Conservation (phyloP, 1,140 invertebrate species). For the Bactericera cockerelli region DNA sequence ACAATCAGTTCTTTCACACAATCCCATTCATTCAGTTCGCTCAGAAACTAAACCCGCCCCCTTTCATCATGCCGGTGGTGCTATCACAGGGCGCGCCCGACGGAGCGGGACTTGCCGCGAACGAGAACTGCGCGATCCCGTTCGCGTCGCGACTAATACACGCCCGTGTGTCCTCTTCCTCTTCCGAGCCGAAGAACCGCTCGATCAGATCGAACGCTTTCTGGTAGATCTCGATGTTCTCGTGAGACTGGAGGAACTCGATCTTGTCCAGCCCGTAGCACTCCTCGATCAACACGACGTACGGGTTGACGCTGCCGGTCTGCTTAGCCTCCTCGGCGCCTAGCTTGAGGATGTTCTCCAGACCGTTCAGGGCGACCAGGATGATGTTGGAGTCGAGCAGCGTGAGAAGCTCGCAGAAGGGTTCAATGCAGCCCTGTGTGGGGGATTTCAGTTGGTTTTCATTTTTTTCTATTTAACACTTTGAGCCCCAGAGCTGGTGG, state of each 20-base stretch:
- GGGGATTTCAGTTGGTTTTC: no score
- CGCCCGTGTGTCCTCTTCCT: conserved; percentile 67
- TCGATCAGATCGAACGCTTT: conserved; percentile 95
- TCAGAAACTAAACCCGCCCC: background rate
- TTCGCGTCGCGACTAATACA: conserved; percentile 56
- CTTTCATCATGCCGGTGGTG: background rate
- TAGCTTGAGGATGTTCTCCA: conserved; percentile 88
- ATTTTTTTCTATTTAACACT: no score
- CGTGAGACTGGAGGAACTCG: conserved; percentile 90
- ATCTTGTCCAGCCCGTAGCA: conserved; percentile 96
- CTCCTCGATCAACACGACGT: conserved; percentile 84
- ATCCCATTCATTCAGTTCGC: background rate
- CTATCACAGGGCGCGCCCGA: conserved; percentile 24
- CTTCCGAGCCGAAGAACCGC: conserved; percentile 81
- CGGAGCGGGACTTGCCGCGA: conserved; percentile 32
- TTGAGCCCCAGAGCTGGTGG: background rate
- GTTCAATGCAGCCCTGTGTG: conserved; percentile 67
- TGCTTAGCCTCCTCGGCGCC: conserved; percentile 68
- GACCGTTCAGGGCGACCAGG: conserved; percentile 89
- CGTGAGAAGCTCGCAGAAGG: conserved; percentile 83
- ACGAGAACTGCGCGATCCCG: conserved; percentile 45
- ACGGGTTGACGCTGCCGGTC: conserved; percentile 62
- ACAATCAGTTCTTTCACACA: no score
- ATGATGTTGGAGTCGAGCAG: conserved; percentile 93
- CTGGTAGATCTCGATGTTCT: conserved; percentile 91